Conservation (phyloP, 37 sponge, comb jelly and placozoan species). For the Diacarnus erythraeanus region DNA sequence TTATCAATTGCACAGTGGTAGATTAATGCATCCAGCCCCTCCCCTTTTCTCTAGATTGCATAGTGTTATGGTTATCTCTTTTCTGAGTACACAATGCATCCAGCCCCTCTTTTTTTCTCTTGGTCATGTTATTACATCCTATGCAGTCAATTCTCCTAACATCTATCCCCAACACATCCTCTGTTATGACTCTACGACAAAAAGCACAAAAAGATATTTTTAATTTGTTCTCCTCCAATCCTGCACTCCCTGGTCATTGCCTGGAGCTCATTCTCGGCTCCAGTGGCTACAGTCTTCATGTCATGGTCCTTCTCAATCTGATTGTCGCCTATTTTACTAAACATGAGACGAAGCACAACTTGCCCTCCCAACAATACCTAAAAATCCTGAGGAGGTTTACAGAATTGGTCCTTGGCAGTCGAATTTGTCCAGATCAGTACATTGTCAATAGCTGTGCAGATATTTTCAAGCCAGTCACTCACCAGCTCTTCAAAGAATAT, state of each 20-base stretch:
- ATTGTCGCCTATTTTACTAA: conserved; percentile 3
- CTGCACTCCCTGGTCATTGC: background rate
- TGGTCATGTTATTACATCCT: background rate
- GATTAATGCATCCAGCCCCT: too few relatives aligned
- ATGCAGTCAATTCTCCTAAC: conserved; percentile 2
- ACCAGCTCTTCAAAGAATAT: conserved; percentile 25
- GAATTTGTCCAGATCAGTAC: conserved; percentile 4
- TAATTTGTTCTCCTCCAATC: background rate
- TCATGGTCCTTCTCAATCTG: background rate
- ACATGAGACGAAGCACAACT: background rate
- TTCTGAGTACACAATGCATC: too few relatives aligned
- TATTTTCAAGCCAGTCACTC: conserved; percentile 46
- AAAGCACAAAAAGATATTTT: background rate
- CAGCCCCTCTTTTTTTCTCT: too few relatives aligned
- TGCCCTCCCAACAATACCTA: background rate
- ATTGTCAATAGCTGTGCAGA: conserved; percentile 14
- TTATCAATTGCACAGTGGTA: too few relatives aligned
- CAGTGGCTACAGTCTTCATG: background rate
- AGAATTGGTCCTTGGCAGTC: conserved; percentile 22
- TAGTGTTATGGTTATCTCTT: too few relatives aligned
- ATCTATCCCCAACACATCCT: background rate
- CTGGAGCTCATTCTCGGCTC: background rate
- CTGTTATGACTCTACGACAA: background rate
- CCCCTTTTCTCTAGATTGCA: too few relatives aligned
- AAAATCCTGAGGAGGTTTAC: background rate